Base-by-base conservation (phyloP, 2,113 vertebrate genomes). In the Acrocephalus arundinaceus region DNA sequence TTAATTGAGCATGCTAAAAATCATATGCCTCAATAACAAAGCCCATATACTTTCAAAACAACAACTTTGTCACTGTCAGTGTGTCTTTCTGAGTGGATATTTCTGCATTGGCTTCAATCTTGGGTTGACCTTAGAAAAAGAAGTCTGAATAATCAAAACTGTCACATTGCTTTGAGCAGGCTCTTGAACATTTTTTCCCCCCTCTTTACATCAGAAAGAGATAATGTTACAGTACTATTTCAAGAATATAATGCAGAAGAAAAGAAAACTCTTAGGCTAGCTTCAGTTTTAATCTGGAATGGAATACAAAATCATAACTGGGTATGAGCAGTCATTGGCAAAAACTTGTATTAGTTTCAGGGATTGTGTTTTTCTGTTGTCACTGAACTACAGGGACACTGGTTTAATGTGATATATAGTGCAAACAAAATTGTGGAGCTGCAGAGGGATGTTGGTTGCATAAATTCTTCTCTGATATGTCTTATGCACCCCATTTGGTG, bases 351-450 rank as follows among this genome's bases (percentile, higher is more conserved):
- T 95, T 94, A 86, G 54, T 87, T 83, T 79, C 74, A 62, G 72
- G 48, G 55, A 52, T 59, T 89, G 72, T 93, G 75, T 84, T 97
- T 97, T 97, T 67, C 65, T 91, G 41, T 48, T 77, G 81, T 68
- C 67, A 45, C 76, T 88, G 86, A 76, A 23, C 93, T 91, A 68
- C 39, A 82, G 89, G 87, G 85, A 94, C 59, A 35, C 74, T 51
- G 49, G 74, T 62, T 66, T 96, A 89, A 87, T 84, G 76, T 93
- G 80, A 96, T 90, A 24, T 91, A 71, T 81, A 84, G 81, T 45
- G 27, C 77, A 83, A 84, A 78, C 70, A 73, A 76, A 82, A 76
- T 41, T 31, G 25, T 83, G 76, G 91, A 73, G 46, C 73, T 68
- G 87, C 67, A 57, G 76, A 66, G 48, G 74, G 57, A 17, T 54